phyloP scores from a whole-genome alignment of 2,888 invertebrate species.

The Timema podura region DNA sequence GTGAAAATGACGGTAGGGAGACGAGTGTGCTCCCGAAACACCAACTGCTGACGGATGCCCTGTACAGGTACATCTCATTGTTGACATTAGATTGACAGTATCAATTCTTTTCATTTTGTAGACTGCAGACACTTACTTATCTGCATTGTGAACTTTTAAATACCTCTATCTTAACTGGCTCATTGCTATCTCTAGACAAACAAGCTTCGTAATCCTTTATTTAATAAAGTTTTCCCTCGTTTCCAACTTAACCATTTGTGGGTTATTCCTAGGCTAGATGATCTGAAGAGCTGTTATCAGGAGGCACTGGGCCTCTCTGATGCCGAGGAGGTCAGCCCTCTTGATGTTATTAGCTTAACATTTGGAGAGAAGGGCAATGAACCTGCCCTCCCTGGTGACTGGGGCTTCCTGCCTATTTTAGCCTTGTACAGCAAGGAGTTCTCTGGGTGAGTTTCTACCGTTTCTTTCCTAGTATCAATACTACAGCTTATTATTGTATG shows the following conservation, averaged over 20 bases:
- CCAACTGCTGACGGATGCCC: background rate
- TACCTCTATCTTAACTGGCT: too few species aligned
- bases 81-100: too few species aligned
- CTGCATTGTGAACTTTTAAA: too few species aligned
- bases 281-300: conserved; percentile 12
- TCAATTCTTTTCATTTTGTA: too few species aligned
- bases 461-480: background rate
- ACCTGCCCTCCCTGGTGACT: conserved; percentile 55
- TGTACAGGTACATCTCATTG: background rate
- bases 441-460: conserved; percentile 16
- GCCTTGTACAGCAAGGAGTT: conserved; percentile 48
- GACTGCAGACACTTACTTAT: too few species aligned
- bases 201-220: too few species aligned
- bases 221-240: too few species aligned
- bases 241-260: too few species aligned
- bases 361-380: background rate
- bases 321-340: background rate
- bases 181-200: too few species aligned
- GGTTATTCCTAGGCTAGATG: too few species aligned
- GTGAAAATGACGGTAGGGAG: background rate
- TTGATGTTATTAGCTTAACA: conserved; percentile 14
- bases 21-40: background rate
- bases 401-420: conserved; percentile 72
- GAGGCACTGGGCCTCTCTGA: conserved; percentile 11
- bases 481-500: background rate